Evolutionary conservation across 2,797 vertebrate species (phyloP).

Genomic region (Parauchenoglanis ngamensis): DNA sequence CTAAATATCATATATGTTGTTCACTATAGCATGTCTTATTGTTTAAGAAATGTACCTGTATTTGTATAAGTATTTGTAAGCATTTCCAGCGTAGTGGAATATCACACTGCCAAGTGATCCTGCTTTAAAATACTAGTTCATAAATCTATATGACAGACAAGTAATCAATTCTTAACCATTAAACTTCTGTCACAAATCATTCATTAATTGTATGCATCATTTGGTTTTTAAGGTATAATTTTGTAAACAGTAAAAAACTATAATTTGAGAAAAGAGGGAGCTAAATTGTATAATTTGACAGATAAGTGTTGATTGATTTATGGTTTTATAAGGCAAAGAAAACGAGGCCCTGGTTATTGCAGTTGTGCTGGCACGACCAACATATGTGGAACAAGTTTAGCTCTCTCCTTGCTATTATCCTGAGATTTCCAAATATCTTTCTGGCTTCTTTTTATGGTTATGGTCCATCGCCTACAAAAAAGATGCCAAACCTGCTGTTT

Average conservation of each 20-base stretch:
- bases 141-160: constrained; percentile 4
- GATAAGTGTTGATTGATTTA: background rate
- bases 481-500: background rate
- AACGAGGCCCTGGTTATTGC: background rate
- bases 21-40: background rate
- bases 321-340: background rate
- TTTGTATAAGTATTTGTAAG: background rate
- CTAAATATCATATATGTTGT: background rate
- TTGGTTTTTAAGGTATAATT: constrained; percentile 2
- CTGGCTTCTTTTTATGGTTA: background rate
- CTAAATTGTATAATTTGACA: background rate
- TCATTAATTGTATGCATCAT: background rate
- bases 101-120: background rate
- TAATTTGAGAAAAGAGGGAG: background rate
- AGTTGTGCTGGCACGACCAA: background rate
- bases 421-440: background rate
- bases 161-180: constrained; percentile 1
- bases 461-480: background rate
- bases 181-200: constrained; percentile 1
- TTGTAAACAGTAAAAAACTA: background rate
- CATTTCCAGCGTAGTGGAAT: background rate
- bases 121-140: background rate
- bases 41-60: background rate
- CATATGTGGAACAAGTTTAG: constrained; percentile 4
- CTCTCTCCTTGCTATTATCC: background rate